Evolutionary conservation across 2,888 invertebrate genomes (phyloP).

Genomic region (Drosophila engyochracea): DNA sequence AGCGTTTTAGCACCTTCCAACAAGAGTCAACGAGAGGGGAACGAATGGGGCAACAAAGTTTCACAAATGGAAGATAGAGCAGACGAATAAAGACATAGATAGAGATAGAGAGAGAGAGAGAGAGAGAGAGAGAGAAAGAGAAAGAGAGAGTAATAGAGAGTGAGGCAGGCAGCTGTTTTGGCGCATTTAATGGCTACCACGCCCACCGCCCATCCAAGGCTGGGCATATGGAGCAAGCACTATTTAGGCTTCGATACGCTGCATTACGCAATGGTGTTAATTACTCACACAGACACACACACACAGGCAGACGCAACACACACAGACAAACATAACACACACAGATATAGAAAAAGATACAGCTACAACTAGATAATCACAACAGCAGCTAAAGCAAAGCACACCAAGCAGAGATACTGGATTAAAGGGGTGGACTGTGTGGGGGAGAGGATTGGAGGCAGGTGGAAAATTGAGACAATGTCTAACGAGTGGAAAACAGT

Average conservation of each 20-base stretch:
- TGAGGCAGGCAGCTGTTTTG: conserved; percentile 39
- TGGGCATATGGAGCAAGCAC: conserved; percentile 80
- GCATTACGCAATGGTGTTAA: conserved; percentile 85
- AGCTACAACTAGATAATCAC: conserved; percentile 58
- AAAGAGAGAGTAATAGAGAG: conserved; percentile 20
- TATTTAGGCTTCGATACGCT: conserved; percentile 84
- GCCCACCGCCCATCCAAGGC: conserved; percentile 42
- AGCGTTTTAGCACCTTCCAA: conserved; percentile 61
- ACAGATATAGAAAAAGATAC: conserved; percentile 23
- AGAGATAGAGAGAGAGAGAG: conserved; percentile 2
- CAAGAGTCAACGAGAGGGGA: conserved; percentile 3
- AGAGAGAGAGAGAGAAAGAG: conserved; percentile 17
- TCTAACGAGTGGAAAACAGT: conserved; percentile 65
- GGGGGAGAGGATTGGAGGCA: neutral
- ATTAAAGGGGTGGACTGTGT: neutral
- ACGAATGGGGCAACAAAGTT: conserved; percentile 46
- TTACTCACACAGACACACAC: conserved; percentile 74
- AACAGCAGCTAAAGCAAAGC: conserved; percentile 38
- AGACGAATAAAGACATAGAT: neutral
- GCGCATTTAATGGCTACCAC: conserved; percentile 69
- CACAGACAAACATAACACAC: conserved; percentile 55
- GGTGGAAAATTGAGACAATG: conserved; percentile 49
- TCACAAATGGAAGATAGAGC: conserved; percentile 30
- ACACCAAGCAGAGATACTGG: neutral
- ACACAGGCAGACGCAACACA: conserved; percentile 49